phyloP scores from a whole-genome alignment of 92 coral and sea anemone species.

The Bergia puertoricense region DNA sequence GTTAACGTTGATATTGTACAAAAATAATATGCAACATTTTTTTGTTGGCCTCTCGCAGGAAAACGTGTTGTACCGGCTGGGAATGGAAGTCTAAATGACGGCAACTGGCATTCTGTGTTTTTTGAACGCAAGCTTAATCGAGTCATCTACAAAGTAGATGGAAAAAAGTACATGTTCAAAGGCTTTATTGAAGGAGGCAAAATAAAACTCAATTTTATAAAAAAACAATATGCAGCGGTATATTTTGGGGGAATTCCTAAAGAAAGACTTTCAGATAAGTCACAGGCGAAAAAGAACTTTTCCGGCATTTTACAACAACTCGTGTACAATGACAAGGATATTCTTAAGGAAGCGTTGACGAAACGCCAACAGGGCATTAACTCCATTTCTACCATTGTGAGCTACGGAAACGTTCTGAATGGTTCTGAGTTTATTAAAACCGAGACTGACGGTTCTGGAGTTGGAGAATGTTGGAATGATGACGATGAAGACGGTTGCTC shows the following conservation, averaged over 20 bases:
- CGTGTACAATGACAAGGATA: constrained; percentile 2
- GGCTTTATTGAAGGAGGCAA: background rate
- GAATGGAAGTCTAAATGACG: constrained; percentile 5
- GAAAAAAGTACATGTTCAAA: background rate
- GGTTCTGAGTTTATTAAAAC: constrained; percentile 24
- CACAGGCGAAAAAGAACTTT: constrained; percentile 19
- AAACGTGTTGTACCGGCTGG: background rate
- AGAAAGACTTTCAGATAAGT: background rate
- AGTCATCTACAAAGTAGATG: constrained; percentile 21
- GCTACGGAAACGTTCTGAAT: constrained; percentile 19
- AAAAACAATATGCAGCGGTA: background rate
- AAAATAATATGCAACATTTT: background rate
- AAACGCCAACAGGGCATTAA: background rate
- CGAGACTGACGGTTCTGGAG: constrained; percentile 23
- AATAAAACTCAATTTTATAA: background rate
- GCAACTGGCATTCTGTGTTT: constrained; percentile 41
- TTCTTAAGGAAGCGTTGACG: constrained; percentile 7
- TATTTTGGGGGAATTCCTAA: constrained; percentile 36
- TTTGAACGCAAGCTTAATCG: constrained; percentile 26
- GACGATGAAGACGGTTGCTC: constrained; percentile 29
- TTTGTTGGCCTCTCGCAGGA: background rate
- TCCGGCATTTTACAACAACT: constrained; percentile 38
- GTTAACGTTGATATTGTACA: no score
- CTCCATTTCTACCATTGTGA: background rate
- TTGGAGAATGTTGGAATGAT: background rate